A percentile compares a stretch with the other conserved stretches of the same genome.
phyloP scores from a whole-genome alignment of 2,797 vertebrate genomes.

The Tinamus major region DNA sequence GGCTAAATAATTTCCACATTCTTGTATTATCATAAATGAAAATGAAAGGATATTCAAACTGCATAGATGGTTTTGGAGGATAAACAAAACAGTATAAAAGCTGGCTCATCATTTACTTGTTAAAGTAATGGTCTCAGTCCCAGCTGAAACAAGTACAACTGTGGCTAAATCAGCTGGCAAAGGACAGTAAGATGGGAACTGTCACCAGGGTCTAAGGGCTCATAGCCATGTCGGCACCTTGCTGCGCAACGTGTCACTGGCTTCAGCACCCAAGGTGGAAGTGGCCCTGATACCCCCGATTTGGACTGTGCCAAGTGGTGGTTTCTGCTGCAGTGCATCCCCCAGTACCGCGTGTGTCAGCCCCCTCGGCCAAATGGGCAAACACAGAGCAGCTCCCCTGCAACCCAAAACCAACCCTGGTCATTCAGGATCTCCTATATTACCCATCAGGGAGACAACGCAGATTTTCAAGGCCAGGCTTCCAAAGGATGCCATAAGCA shows the following conservation, averaged over 20 bases:
- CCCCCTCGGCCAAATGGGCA: neutral
- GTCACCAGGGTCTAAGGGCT: neutral
- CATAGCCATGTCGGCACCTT: neutral
- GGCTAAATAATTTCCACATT: neutral
- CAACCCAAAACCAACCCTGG: neutral
- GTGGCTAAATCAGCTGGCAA: neutral
- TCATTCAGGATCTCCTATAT: neutral
- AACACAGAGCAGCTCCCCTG: neutral
- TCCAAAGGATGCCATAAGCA: neutral
- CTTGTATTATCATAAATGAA: constrained; percentile 18
- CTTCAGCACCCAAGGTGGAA: neutral
- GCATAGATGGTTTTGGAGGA: constrained; percentile 24
- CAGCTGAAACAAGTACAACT: neutral
- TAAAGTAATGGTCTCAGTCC: neutral
- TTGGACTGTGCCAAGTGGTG: neutral
- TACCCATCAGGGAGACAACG: neutral
- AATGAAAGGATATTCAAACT: neutral
- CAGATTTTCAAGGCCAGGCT: neutral
- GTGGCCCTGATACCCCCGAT: neutral
- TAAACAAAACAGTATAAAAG: constrained; percentile 39
- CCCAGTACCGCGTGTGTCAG: accelerated
- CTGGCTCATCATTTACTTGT: neutral
- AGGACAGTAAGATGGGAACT: neutral
- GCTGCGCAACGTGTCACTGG: neutral
- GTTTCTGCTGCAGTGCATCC: no score